Evolutionary conservation across 2,888 invertebrate species (phyloP).

Genomic region (Drosophila maculinotata): DNA sequence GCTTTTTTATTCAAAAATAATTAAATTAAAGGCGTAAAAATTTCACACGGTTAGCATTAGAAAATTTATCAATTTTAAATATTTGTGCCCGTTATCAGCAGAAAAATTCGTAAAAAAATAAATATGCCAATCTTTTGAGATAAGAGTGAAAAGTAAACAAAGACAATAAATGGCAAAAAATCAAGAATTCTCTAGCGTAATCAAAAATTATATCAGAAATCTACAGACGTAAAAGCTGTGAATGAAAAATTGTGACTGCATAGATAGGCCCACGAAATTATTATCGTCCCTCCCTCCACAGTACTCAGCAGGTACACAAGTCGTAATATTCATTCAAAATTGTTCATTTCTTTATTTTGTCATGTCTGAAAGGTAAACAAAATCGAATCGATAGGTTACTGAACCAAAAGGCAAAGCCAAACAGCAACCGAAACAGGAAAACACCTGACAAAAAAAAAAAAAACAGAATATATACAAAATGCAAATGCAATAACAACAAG

Average conservation of each 20-base stretch:
- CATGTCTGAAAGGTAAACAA: constrained; percentile 49
- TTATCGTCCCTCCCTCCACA: not conserved
- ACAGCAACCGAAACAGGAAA: constrained; percentile 34
- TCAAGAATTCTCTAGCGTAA: constrained; percentile 1
- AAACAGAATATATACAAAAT: constrained; percentile 18
- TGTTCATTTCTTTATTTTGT: constrained; percentile 25
- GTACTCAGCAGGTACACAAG: constrained; percentile 14
- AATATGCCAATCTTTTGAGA: constrained; percentile 10
- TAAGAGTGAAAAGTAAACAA: constrained; percentile 29
- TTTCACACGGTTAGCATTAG: not conserved
- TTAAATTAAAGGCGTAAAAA: no score
- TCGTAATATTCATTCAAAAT: constrained; percentile 46
- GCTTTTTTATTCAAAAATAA: no score
- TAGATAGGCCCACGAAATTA: constrained; percentile 4
- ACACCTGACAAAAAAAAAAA: constrained; percentile 2
- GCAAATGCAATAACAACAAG: constrained; percentile 46
- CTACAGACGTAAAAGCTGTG: constrained; percentile 6
- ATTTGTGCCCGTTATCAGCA: constrained; percentile 22
- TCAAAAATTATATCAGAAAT: constrained; percentile 17
- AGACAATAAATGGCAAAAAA: not conserved
- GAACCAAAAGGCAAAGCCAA: constrained; percentile 57
- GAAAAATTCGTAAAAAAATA: not conserved
- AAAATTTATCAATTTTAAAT: constrained; percentile 7
- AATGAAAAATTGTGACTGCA: constrained; percentile 23
- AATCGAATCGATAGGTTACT: constrained; percentile 71